Evolutionary conservation across 2,797 vertebrate genomes (phyloP), one percentile per base, ranked within the genome.

Genomic region (Sebastes miniatus): DNA sequence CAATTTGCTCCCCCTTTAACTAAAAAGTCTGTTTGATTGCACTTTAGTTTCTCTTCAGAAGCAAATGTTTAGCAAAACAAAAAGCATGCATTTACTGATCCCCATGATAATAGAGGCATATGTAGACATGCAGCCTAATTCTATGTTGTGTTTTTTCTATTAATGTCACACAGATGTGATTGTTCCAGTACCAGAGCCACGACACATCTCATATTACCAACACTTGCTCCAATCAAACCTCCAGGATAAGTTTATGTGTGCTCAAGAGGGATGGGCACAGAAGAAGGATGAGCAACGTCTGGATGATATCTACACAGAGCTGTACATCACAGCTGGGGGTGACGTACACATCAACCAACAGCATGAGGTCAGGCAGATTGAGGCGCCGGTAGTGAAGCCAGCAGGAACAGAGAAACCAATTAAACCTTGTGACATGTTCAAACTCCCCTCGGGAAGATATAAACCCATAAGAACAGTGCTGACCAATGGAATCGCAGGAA

Each of bases 401-500:
- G 6, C 69, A 25, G 64, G 31, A 2, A 20, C 70, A 32, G 83
- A 83, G 9, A 83, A 14, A 27, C 1, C 65, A 13, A 24, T 87
- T 2, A 8, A 32, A 24, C 67, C 73, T 12, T 61, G 22, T 39
- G 67, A 85, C 20, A 77, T 87, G 36, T 87, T 87, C 52, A 31
- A 63, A 3, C 62, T 9, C 22, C 70, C 80, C 2, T 75, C 77
- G 9, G 83, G 67, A 70, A 10, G 29, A 10, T 25, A 52, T 43
- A 62, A 11, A 73, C 56, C 76, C 36, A 74, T 82, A 4, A 83
- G 31, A 50, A 83, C 63, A 3, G 67, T 81, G 0, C 25, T 87
- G 71, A 87, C 81, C 14, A 71, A n/a, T 64, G 85, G 85, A 34
- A 82, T 84, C 0, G 82, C 82, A 18, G 85, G 85, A 71, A 77